Conservation (phyloP, 2,113 vertebrate species). For the Antechinus stuartii region DNA sequence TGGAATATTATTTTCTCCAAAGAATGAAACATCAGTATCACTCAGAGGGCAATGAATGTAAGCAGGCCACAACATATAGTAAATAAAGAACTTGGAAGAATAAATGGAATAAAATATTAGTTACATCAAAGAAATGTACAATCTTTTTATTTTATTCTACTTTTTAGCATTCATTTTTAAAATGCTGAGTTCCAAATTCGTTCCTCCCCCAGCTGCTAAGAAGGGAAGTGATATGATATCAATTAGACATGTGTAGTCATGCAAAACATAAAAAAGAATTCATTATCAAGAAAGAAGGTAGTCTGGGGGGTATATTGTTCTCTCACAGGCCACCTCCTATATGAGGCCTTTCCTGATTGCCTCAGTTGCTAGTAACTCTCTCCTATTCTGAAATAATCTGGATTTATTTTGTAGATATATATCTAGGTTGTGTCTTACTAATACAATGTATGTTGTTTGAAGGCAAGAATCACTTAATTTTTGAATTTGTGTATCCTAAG, state of each 20-base stretch:
- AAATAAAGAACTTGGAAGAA: not conserved
- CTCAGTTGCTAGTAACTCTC: not conserved
- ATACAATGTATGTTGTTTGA: not conserved
- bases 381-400: not conserved
- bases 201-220: not conserved
- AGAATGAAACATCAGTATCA: not conserved
- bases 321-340: not conserved
- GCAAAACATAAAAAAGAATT: not conserved
- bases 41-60: not conserved
- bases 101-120: not conserved
- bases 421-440: not conserved
- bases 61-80: not conserved
- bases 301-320: not conserved
- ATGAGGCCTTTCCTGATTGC: not conserved
- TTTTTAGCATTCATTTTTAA: not conserved
- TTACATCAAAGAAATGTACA: not conserved
- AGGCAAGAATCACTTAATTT: not conserved
- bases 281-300: not conserved
- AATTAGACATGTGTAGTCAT: not conserved
- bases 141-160: not conserved
- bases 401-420: not conserved
- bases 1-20: not conserved
- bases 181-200: not conserved
- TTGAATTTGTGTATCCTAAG: not conserved
- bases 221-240: not conserved